phyloP scores from a whole-genome alignment of 2,888 invertebrate species.

The Bellardia pandia region DNA sequence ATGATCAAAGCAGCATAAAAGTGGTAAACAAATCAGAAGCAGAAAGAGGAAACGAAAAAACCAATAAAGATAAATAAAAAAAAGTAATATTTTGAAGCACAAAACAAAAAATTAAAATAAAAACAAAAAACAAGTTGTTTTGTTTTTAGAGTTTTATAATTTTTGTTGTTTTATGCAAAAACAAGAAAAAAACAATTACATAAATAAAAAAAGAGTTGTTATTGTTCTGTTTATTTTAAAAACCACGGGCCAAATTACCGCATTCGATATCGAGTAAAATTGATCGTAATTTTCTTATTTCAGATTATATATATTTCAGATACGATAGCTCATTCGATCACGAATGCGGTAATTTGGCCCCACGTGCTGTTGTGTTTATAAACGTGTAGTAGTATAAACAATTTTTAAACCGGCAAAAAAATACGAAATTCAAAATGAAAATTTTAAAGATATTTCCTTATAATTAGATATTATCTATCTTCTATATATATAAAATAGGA shows the following conservation, averaged over 20 bases:
- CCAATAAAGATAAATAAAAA: slow-evolving; percentile 1
- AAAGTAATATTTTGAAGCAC: slow-evolving; percentile 13
- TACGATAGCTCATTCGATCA: too few relatives aligned
- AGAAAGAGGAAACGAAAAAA: slow-evolving; percentile 30
- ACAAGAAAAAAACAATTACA: background rate
- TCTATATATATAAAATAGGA: too few relatives aligned
- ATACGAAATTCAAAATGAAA: background rate
- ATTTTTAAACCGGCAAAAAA: background rate
- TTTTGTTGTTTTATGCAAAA: slow-evolving; percentile 1
- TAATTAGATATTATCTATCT: too few relatives aligned
- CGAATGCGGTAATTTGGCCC: too few relatives aligned
- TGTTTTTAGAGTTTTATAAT: slow-evolving; percentile 12
- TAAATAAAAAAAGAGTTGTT: background rate
- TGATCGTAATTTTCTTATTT: too few relatives aligned
- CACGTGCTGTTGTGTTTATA: slow-evolving; percentile 41
- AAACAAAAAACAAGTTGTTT: slow-evolving; percentile 28
- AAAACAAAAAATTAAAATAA: background rate
- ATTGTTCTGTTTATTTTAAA: slow-evolving; percentile 35
- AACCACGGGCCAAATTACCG: slow-evolving; percentile 46
- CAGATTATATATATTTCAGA: too few relatives aligned
- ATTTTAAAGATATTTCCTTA: background rate
- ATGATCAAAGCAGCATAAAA: slow-evolving; percentile 16
- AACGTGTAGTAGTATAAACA: background rate
- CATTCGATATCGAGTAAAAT: too few relatives aligned
- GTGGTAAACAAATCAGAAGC: slow-evolving; percentile 40